Evolutionary conservation across 2,797 vertebrate genomes (phyloP).

Genomic region (Scleropages formosus): DNA sequence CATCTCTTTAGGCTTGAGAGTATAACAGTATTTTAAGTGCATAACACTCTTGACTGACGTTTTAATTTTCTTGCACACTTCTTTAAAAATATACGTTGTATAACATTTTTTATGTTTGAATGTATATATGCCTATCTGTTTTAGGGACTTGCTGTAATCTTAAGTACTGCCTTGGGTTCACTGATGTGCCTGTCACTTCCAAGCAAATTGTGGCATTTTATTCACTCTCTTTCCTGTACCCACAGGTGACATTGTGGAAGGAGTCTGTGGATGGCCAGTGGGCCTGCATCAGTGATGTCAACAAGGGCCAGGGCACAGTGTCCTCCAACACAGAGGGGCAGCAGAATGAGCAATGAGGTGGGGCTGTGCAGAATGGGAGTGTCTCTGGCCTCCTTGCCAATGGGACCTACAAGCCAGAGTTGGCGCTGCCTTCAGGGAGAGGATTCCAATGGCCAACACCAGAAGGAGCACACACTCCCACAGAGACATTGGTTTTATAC

Average conservation of each 20-base stretch:
- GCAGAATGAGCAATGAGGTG: slow-evolving; percentile 87
- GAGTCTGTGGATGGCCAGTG: slow-evolving; percentile 91
- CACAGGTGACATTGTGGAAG: slow-evolving; percentile 95
- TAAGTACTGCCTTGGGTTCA: too few species aligned
- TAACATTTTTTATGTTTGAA: too few species aligned
- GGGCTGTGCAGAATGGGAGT: background rate
- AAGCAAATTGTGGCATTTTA: background rate
- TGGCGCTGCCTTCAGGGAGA: too few species aligned
- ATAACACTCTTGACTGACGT: too few species aligned
- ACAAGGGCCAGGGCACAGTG: slow-evolving; percentile 92
- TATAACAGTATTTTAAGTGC: too few species aligned
- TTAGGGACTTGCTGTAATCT: too few species aligned
- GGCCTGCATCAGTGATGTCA: slow-evolving; percentile 95
- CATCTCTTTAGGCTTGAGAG: too few species aligned
- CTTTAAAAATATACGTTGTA: too few species aligned
- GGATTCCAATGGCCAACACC: background rate
- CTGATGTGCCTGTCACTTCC: too few species aligned
- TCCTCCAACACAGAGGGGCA: slow-evolving; percentile 85
- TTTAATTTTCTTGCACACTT: too few species aligned
- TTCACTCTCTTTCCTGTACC: slow-evolving; percentile 30
- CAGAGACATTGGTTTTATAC: slow-evolving; percentile 25
- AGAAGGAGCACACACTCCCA: background rate
- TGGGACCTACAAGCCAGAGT: background rate
- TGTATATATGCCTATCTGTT: too few species aligned
- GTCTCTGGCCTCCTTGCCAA: background rate